These are phyloP conservation scores for Lutraria lutraria DNA, from an alignment of 2,888 invertebrate species.

Conservation along the genomic window DNA sequence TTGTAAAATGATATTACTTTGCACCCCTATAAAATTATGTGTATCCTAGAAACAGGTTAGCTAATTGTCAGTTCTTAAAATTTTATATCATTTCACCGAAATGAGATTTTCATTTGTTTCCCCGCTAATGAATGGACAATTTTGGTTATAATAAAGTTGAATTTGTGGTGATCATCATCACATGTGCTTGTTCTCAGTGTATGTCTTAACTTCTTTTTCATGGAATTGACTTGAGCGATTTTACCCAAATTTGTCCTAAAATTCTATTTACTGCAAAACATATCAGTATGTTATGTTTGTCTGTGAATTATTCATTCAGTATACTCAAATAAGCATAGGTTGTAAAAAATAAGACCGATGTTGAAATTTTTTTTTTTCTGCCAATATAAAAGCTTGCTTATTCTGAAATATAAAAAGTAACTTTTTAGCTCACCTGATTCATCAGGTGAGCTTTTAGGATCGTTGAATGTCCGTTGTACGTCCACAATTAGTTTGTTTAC, in stretches of 20 bases:
- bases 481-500: too few relatives aligned
- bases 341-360: too few relatives aligned
- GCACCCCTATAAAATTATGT: neutral
- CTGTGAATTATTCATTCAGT: too few relatives aligned
- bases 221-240: neutral
- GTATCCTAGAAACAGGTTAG: neutral
- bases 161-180: neutral
- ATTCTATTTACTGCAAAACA: neutral
- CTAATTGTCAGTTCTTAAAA: neutral
- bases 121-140: constrained; percentile 3
- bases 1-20: neutral
- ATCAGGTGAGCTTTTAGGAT: too few relatives aligned
- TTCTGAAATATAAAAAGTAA: too few relatives aligned
- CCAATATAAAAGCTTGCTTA: too few relatives aligned
- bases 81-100: neutral
- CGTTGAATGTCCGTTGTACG: too few relatives aligned
- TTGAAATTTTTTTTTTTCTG: too few relatives aligned
- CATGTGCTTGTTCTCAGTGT: too few relatives aligned
- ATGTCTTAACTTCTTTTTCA: neutral
- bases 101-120: neutral
- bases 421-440: too few relatives aligned
- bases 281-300: too few relatives aligned
- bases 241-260: neutral
- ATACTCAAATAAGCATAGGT: too few relatives aligned
- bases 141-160: neutral